phyloP scores from a whole-genome alignment of 2,888 invertebrate genomes.

The Acanthosepion pharaonis region DNA sequence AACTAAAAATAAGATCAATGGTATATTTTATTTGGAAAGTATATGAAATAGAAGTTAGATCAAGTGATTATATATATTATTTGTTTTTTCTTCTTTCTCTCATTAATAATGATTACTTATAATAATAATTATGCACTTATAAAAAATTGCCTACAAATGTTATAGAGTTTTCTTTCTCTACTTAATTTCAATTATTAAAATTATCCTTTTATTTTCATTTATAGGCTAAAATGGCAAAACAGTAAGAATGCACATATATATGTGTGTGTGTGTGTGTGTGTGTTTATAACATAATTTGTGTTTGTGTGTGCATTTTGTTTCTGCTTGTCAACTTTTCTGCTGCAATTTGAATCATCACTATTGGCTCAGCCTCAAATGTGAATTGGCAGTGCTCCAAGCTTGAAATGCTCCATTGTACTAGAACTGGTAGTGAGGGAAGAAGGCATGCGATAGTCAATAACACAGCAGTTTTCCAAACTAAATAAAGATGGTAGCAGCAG shows the following conservation, averaged over 20 bases:
- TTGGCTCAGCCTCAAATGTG: conserved; percentile 10
- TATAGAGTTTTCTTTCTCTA: no score
- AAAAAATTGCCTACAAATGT: no score
- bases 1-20: not conserved
- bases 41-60: not conserved
- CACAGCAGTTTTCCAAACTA: conserved; percentile 33
- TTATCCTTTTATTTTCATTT: not conserved
- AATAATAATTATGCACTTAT: no score
- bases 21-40: not conserved
- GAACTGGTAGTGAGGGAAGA: conserved; percentile 33
- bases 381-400: not conserved
- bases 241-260: not conserved
- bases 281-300: not conserved
- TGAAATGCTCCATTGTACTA: conserved; percentile 21
- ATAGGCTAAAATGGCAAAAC: no score
- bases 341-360: not conserved
- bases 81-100: no score
- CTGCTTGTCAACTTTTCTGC: conserved; percentile 18
- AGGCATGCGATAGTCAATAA: conserved; percentile 33
- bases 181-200: no score
- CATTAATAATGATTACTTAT: no score
- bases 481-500: conserved; percentile 33
- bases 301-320: not conserved
- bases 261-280: not conserved
- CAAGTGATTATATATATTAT: no score